Evolutionary conservation across 2,797 vertebrate species (phyloP).

Genomic region (Gambusia yucatana): DNA sequence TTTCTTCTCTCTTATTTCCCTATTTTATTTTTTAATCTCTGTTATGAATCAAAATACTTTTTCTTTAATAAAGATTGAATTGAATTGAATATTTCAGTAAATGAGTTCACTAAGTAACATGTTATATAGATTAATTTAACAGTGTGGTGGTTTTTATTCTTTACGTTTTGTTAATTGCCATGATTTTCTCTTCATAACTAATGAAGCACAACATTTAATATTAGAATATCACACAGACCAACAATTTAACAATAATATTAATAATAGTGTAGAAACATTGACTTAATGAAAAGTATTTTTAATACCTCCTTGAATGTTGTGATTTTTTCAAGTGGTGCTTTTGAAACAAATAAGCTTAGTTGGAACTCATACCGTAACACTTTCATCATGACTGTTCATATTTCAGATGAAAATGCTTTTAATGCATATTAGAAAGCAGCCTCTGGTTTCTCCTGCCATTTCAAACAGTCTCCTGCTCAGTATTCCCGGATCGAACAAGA

Average conservation of each 20-base stretch:
- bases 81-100: not conserved
- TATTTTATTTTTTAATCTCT: too few relatives aligned
- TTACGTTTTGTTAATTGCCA: not conserved
- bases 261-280: not conserved
- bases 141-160: not conserved
- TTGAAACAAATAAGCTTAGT: not conserved
- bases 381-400: not conserved
- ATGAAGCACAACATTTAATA: not conserved
- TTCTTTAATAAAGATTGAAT: too few relatives aligned
- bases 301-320: not conserved
- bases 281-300: not conserved
- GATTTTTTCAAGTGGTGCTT: not conserved
- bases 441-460: not conserved
- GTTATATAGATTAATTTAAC: not conserved
- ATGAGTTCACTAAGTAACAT: not conserved
- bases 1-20: too few relatives aligned
- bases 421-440: not conserved
- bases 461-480: slow-evolving; percentile 87
- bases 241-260: not conserved
- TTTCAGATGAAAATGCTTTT: not conserved
- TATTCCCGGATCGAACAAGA: slow-evolving; percentile 90
- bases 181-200: not conserved
- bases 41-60: too few relatives aligned
- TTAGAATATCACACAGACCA: not conserved
- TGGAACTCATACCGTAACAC: not conserved